Evolutionary conservation across 2,797 vertebrate genomes (phyloP).

Genomic region (Alectoris magna): DNA sequence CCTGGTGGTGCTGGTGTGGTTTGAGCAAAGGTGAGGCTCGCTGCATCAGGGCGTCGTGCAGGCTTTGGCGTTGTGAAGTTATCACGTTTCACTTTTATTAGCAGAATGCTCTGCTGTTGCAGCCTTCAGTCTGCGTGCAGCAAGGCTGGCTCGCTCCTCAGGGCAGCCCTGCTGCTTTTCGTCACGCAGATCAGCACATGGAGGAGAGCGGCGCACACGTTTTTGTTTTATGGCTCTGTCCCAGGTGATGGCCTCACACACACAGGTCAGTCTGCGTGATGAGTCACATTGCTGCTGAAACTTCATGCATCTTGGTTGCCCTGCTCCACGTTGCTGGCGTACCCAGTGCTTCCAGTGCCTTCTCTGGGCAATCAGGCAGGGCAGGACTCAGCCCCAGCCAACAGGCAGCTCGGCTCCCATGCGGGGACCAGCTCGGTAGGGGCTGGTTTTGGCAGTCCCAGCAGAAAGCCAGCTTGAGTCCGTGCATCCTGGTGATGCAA

Average conservation of each 20-base stretch:
- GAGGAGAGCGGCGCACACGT: neutral
- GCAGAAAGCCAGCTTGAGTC: neutral
- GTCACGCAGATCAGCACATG: neutral
- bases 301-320: neutral
- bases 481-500: neutral
- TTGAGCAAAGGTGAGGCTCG: neutral
- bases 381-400: neutral
- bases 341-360: rapidly evolving
- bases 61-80: neutral
- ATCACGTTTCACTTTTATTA: neutral
- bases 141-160: neutral
- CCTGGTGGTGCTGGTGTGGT: neutral
- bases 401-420: neutral
- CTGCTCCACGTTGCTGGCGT: neutral
- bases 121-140: neutral
- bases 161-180: neutral
- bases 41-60: neutral
- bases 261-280: neutral
- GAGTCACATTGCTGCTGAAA: constrained; percentile 2
- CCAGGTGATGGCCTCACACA: neutral
- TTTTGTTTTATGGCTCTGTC: neutral
- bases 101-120: neutral
- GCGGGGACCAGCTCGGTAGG: neutral
- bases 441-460: neutral
- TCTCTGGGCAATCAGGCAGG: neutral